Evolutionary conservation across 2,113 vertebrate species (phyloP).

Genomic region (Larimichthys polyactis): DNA sequence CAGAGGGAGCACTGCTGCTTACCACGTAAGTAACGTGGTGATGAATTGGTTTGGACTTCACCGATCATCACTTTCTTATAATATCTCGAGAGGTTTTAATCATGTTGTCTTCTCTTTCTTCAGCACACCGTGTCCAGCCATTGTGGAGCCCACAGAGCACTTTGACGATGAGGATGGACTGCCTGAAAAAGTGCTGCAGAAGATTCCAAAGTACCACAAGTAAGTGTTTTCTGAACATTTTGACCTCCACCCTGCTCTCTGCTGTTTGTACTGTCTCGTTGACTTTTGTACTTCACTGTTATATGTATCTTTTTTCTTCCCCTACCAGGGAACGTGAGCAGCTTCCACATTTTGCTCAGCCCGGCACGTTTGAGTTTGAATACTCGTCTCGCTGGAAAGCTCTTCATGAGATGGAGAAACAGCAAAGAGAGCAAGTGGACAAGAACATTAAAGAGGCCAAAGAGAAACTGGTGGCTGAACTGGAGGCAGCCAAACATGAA

Average conservation of each 20-base stretch:
- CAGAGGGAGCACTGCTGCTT: constrained; percentile 94
- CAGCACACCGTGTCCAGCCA: constrained; percentile 95
- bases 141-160: constrained; percentile 96
- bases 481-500: constrained; percentile 97
- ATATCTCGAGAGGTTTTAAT: background rate
- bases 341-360: constrained; percentile 93
- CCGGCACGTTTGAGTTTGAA: constrained; percentile 99
- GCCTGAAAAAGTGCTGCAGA: constrained; percentile 94
- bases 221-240: constrained; percentile 71
- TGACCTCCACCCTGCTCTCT: background rate
- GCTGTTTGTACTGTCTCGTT: too few species aligned
- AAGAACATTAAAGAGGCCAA: constrained; percentile 95
- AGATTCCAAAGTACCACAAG: constrained; percentile 96
- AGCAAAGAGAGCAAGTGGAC: constrained; percentile 95
- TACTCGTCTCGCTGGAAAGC: constrained; percentile 98
- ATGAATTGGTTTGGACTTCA: background rate
- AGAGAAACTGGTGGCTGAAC: constrained; percentile 97
- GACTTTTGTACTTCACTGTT: background rate
- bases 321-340: constrained; percentile 91
- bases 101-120: background rate
- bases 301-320: background rate
- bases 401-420: constrained; percentile 97
- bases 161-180: constrained; percentile 97
- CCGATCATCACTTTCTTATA: background rate
- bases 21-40: constrained; percentile 89